These are phyloP conservation scores for Lontra canadensis DNA, from an alignment of 2,113 vertebrate genomes.

Conservation along the genomic window DNA sequence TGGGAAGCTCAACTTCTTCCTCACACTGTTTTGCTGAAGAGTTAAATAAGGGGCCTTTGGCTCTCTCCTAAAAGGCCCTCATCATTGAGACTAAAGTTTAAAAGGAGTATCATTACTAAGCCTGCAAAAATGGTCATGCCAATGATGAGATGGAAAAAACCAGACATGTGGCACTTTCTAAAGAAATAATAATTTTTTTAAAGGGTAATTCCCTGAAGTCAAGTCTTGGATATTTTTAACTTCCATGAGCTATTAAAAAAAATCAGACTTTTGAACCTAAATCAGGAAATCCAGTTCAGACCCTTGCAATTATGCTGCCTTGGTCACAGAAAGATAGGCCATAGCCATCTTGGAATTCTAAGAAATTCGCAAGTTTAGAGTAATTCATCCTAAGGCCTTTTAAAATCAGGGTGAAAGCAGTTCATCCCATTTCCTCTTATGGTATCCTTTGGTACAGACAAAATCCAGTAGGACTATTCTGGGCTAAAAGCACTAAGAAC, in stretches of 20 bases:
- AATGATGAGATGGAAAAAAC: conserved; percentile 63
- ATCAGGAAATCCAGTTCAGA: conserved; percentile 49
- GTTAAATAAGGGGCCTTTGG: conserved; percentile 7
- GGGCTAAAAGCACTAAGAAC: background rate
- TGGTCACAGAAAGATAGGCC: background rate
- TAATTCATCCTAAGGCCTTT: background rate
- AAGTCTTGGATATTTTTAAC: conserved; percentile 59
- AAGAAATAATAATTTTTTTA: conserved; percentile 60
- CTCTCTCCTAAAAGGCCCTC: conserved; percentile 4
- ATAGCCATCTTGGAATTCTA: background rate
- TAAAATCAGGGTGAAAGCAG: background rate
- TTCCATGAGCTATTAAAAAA: conserved; percentile 60
- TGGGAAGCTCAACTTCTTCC: background rate
- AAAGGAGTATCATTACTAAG: conserved; percentile 54
- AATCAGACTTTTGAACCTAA: conserved; percentile 54
- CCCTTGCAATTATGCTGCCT: background rate
- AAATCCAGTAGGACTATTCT: background rate
- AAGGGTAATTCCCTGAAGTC: conserved; percentile 55
- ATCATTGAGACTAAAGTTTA: conserved; percentile 1
- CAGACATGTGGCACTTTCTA: conserved; percentile 41
- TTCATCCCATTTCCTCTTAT: background rate
- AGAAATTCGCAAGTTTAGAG: background rate
- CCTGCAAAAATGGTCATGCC: conserved; percentile 43
- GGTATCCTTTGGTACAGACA: background rate
- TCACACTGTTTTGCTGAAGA: background rate